Evolutionary conservation across 2,888 invertebrate species (phyloP).

Genomic region (Amblyjoppa fuscipennis): DNA sequence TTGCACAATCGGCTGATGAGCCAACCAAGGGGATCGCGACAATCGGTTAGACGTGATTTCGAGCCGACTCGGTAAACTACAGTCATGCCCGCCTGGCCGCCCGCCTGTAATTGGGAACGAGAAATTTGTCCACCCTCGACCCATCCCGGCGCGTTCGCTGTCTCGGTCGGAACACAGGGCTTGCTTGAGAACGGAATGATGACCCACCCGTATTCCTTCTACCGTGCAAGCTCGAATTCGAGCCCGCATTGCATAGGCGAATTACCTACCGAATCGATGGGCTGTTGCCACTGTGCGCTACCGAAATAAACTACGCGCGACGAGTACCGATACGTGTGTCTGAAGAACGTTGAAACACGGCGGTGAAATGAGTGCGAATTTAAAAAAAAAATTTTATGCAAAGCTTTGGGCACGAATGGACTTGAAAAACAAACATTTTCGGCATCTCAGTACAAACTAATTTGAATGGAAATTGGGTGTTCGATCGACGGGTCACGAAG

Average conservation of each 20-base stretch:
- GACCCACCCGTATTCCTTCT: slow-evolving; percentile 66
- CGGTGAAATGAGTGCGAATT: too few species aligned
- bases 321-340: too few species aligned
- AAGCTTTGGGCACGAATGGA: too few species aligned
- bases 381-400: too few species aligned
- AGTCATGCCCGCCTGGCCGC: slow-evolving; percentile 33
- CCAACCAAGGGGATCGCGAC: slow-evolving; percentile 62
- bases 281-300: slow-evolving; percentile 5
- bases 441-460: too few species aligned
- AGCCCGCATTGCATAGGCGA: slow-evolving; percentile 65
- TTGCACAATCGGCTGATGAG: slow-evolving; percentile 62
- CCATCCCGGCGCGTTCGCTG: slow-evolving; percentile 49
- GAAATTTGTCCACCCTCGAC: slow-evolving; percentile 43
- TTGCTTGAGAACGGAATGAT: slow-evolving; percentile 60
- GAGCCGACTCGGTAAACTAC: slow-evolving; percentile 62
- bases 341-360: too few species aligned
- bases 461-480: not conserved
- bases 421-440: too few species aligned
- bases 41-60: slow-evolving; percentile 67
- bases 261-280: slow-evolving; percentile 47
- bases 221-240: slow-evolving; percentile 52
- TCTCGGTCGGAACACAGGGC: slow-evolving; percentile 56
- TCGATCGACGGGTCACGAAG: not conserved
- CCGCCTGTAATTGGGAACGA: slow-evolving; percentile 67
- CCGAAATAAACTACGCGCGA: too few species aligned